These are phyloP conservation scores for Silurus asotus DNA, from an alignment of 2,113 vertebrate genomes.

Conservation along the genomic window DNA sequence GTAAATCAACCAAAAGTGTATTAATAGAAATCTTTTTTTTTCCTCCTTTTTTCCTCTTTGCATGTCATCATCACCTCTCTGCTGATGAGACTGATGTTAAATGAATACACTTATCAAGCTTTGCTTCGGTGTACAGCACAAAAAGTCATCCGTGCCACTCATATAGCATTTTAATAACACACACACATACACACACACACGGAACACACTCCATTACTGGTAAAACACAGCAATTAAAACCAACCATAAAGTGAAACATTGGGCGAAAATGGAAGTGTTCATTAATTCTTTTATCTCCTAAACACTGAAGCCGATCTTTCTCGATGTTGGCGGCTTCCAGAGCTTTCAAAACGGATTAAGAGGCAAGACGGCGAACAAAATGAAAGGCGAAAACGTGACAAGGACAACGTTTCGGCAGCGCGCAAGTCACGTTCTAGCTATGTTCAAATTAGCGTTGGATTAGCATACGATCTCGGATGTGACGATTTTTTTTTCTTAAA, in stretches of 20 bases:
- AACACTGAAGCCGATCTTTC: not conserved
- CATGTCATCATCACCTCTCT: not conserved
- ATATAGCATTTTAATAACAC: not conserved
- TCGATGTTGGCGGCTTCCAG: not conserved
- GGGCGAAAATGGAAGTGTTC: not conserved
- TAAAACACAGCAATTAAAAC: constrained; percentile 14
- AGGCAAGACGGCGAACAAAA: not conserved
- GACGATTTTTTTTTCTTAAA: not conserved
- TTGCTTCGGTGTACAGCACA: not conserved
- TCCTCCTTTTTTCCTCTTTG: not conserved
- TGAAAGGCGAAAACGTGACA: not conserved
- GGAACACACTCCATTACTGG: constrained; percentile 12
- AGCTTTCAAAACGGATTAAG: not conserved
- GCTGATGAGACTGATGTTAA: not conserved
- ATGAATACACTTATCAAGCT: constrained; percentile 26
- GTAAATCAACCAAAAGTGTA: constrained; percentile 45
- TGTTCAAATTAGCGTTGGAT: not conserved
- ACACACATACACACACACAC: not conserved
- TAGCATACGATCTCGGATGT: not conserved
- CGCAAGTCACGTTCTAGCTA: not conserved
- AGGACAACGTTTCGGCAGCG: not conserved
- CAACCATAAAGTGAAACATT: constrained; percentile 7
- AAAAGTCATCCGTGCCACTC: constrained; percentile 6
- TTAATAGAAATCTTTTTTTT: constrained; percentile 28
- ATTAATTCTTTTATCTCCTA: constrained; percentile 1